Conservation (phyloP, 2,888 invertebrate genomes). For the Tachina grossa region DNA sequence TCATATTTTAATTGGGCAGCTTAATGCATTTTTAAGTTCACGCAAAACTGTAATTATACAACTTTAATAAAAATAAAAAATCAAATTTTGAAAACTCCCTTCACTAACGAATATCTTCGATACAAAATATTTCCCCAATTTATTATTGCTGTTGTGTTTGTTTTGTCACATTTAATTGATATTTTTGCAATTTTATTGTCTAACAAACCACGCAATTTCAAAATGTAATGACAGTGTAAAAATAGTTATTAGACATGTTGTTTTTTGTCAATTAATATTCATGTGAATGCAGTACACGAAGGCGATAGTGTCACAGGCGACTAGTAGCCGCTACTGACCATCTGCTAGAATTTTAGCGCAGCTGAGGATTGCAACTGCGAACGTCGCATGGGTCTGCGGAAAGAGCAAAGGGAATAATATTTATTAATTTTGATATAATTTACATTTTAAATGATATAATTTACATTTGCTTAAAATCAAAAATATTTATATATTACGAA, state of each 20-base stretch:
- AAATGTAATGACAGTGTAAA: slow-evolving; percentile 54
- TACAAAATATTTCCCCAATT: slow-evolving; percentile 34
- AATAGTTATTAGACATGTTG: slow-evolving; percentile 20
- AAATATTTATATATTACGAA: too few species aligned
- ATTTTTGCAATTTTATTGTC: slow-evolving; percentile 13
- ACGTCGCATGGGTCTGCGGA: too few species aligned
- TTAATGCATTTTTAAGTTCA: slow-evolving; percentile 24
- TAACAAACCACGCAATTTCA: slow-evolving; percentile 49
- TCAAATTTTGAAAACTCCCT: slow-evolving; percentile 8
- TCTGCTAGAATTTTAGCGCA: too few species aligned
- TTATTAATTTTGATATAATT: too few species aligned
- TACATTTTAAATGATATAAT: too few species aligned
- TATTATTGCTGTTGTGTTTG: not conserved
- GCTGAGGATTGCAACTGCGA: too few species aligned
- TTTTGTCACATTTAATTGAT: slow-evolving; percentile 6
- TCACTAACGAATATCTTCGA: not conserved
- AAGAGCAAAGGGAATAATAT: too few species aligned
- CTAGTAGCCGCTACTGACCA: too few species aligned
- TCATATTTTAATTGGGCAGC: not conserved
- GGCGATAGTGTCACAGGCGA: too few species aligned
- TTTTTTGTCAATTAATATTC: slow-evolving; percentile 16
- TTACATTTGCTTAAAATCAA: too few species aligned
- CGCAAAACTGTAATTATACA: slow-evolving; percentile 40
- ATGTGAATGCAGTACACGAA: not conserved
- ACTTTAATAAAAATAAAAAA: not conserved